Evolutionary conservation across 1,140 invertebrate species (phyloP).

Genomic region (Chlorops oryzae): DNA sequence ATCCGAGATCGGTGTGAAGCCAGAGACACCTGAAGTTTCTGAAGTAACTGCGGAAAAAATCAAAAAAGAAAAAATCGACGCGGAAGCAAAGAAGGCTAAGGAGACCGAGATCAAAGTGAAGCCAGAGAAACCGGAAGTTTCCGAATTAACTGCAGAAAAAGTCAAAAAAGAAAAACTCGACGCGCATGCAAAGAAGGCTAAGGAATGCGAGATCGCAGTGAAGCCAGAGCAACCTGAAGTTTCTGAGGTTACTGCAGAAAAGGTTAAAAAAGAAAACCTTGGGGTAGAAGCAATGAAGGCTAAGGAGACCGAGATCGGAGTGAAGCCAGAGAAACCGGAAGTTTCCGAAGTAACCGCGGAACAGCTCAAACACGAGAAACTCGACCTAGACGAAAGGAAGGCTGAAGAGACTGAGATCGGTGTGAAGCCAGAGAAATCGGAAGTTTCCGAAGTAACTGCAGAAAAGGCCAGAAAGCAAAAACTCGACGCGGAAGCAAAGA

Average conservation of each 20-base stretch:
- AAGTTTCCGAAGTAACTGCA: conserved; percentile 18
- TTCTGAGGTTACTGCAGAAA: no score
- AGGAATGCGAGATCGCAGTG: no score
- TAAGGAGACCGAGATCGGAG: neutral
- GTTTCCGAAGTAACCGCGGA: neutral
- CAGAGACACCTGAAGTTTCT: no score
- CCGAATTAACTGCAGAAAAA: no score
- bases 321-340: conserved; percentile 15
- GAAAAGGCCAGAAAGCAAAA: conserved; percentile 19
- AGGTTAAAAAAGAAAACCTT: conserved; percentile 1
- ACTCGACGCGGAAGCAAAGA: conserved; percentile 17
- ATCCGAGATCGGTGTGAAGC: no score
- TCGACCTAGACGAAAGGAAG: neutral
- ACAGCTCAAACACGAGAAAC: conserved; percentile 13
- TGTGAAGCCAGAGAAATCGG: neutral
- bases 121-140: no score
- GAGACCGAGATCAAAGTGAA: no score
- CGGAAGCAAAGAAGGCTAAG: no score
- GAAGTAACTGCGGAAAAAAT: no score
- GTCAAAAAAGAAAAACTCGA: no score
- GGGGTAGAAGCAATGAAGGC: conserved; percentile 2
- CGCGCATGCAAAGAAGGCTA: no score
- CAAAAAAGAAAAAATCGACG: no score
- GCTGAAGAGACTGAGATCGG: neutral
- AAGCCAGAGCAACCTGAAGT: conserved; percentile 19